A percentile compares a stretch with the other conserved stretches of the same genome.
Conservation (phyloP, 2,797 vertebrate genomes). For the Rousettus madagascariensis region DNA sequence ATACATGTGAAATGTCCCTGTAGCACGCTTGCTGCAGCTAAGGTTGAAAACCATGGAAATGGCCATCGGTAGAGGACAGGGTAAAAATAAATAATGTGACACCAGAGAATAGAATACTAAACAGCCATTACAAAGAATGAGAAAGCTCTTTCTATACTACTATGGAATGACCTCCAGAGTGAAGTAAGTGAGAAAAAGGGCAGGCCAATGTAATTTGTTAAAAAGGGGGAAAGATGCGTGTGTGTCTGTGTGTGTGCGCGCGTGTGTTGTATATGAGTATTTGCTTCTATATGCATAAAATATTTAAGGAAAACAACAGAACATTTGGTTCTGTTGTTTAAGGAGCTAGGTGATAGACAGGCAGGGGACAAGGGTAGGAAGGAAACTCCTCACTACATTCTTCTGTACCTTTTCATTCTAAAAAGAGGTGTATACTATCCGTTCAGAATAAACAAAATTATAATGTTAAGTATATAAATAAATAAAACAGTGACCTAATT, state of each 20-base stretch:
- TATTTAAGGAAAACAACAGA: not conserved
- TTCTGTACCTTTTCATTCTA: constrained; percentile 14
- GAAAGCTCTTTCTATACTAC: not conserved
- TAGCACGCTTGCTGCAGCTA: not conserved
- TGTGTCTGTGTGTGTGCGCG: not conserved
- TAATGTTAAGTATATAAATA: not conserved
- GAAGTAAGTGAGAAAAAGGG: not conserved
- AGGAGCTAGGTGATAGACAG: not conserved
- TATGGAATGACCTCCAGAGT: not conserved
- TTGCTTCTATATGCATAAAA: not conserved
- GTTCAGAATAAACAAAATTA: not conserved
- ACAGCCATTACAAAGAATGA: not conserved
- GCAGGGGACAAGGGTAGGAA: not conserved
- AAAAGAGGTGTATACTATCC: not conserved
- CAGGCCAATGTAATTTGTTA: not conserved
- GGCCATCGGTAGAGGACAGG: not conserved
- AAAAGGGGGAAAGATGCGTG: not conserved
- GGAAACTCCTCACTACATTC: not conserved
- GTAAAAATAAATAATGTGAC: not conserved
- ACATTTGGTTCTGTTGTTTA: not conserved
- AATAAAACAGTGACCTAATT: not conserved
- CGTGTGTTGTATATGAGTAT: not conserved
- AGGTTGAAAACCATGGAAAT: not conserved
- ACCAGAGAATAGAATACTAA: not conserved
- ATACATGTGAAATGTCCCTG: not conserved